Base-by-base conservation (phyloP, 2,113 vertebrate genomes). In the Zeus faber region DNA sequence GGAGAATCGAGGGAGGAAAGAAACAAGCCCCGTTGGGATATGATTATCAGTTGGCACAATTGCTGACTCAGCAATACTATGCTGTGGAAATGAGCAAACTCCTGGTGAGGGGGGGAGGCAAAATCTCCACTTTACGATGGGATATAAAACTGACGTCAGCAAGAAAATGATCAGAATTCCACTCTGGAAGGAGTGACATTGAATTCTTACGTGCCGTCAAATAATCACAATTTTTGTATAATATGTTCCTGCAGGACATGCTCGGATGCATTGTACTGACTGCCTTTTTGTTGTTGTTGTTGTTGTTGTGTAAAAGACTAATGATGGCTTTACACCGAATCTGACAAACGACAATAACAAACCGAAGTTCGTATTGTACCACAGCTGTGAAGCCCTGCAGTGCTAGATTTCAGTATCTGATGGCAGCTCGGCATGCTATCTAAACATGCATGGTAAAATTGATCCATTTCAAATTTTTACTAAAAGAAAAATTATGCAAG, bases 31-130 rank as follows among this genome's bases (percentile, higher is more conserved):
- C n/a, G 44, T 5, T 0, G 54, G 70, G 74, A 78, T 63, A 33
- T 82, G 79, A 69, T 77, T 75, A 82, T 77, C 63, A 77, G 76
- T 71, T 54, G 61, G 50, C 58, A 37, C 13, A 57, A 80, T 58
- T 49, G 72, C 66, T 21, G 14, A 60, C 44, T 81, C 80, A 80
- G 80, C 75, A 65, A 54, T 61, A 68, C 83, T 70, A 67, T 44
- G 56, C 54, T 25, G 49, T 62, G 65, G 54, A 77, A 77, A 77
- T 67, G 45, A 70, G 74, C n/a, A n/a, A 76, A 52, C 66, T 62
- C 53, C 58, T 76, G 65, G 63, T 47, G 60, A 49, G 50, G 59
- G 60, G 52, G 50, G 59, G 37, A 58, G 18, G 2, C 16, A 22
- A 58, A 67, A 67, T 70, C 72, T 79, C 56, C 60, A 68, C 37